These are phyloP conservation scores for Petrocephalus zakoni DNA, from an alignment of 2,113 vertebrate species.

Conservation along the genomic window DNA sequence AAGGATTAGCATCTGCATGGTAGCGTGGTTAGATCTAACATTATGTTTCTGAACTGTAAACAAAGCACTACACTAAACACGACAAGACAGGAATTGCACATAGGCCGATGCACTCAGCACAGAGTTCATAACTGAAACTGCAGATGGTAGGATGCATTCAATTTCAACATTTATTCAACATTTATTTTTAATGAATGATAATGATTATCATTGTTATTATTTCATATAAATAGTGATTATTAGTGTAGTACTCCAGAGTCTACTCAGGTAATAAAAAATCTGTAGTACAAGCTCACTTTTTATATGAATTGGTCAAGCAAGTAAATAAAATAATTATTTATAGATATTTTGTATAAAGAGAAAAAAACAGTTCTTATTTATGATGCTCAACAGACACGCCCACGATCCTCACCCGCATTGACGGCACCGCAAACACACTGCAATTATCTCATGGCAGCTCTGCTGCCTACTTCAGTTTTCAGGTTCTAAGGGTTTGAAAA, in stretches of 20 bases:
- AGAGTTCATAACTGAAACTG: background rate
- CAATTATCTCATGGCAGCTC: background rate
- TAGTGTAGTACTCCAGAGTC: background rate
- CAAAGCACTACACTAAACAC: background rate
- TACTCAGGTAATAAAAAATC: background rate
- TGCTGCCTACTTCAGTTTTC: background rate
- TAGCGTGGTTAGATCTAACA: background rate
- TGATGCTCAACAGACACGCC: background rate
- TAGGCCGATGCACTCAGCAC: background rate
- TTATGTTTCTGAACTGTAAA: slow-evolving; percentile 3
- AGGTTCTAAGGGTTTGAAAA: too few species aligned
- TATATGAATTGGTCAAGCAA: background rate
- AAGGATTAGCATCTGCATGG: slow-evolving; percentile 42
- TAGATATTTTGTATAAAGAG: background rate
- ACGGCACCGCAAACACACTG: background rate
- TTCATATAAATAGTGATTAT: background rate
- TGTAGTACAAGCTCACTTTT: background rate
- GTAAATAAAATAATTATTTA: background rate
- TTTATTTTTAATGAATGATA: background rate
- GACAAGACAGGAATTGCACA: background rate
- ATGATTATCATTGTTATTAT: background rate
- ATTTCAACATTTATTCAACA: background rate
- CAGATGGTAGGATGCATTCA: background rate
- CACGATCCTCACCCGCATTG: background rate
- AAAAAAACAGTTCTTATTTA: background rate